Evolutionary conservation across 1,140 invertebrate species (phyloP), one percentile per base, ranked within the genome.

Genomic region (Drosophila nikananu): DNA sequence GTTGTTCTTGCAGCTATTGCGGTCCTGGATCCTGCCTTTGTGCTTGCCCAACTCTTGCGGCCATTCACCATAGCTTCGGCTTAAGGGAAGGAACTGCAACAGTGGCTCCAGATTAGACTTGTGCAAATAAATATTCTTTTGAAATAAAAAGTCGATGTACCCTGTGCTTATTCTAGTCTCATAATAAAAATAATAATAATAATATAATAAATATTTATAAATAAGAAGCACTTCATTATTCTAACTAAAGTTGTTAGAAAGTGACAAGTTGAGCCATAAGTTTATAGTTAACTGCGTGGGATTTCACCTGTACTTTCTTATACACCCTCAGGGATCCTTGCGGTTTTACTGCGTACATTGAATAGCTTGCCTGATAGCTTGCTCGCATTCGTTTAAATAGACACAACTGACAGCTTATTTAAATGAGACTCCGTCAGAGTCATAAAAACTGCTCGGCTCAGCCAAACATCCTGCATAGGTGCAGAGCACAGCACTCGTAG

Each of bases 321-420:
- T 21, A 4, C 23, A 3, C 10, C 5, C 15, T 37, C 9, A 21
- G 35, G 23, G 6, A 17, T 21, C 49, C n/a, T 13, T 19, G 46
- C 1, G n/a, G 21, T 39, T 6, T 41, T 19, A 3, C 5, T 37
- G 12, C 4, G 5, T n/a, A 15, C 13, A 21, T 54, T 65, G 15
- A 67, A 55, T 73, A 10, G 25, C 35, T 48, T 30, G 32, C 15
- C 25, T 41, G 35, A 49, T 27, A 27, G 52, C 25, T 51, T 19
- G 27, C 13, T 19, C 7, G 54, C 44, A 58, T 66, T 60, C 49
- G 23, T 25, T 72, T 75, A 81, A 81, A 67, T 61, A 66, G 62
- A 25, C 73, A 55, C 48, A 65, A 51, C 80, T 76, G 80, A 41
- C 72, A 77, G 62, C 77, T 80, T 60, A 80, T 87, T 87, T 87